phyloP scores from a whole-genome alignment of 2,113 vertebrate genomes.

The Lophochroa leadbeateri region DNA sequence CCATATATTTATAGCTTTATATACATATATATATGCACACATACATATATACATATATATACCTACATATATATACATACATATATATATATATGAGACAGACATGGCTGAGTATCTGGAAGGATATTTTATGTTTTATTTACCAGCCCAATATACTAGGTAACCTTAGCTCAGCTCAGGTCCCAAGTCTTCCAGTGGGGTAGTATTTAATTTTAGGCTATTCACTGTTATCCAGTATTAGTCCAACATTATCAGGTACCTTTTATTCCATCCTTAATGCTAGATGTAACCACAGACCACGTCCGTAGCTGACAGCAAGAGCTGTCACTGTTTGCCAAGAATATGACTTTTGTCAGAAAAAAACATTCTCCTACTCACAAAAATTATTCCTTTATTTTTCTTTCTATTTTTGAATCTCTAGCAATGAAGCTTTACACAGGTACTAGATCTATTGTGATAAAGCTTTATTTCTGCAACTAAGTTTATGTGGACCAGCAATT shows the following conservation, averaged over 20 bases:
- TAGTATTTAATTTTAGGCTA: not conserved
- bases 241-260: not conserved
- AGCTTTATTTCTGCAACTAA: not conserved
- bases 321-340: not conserved
- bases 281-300: accelerated
- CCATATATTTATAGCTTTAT: not conserved
- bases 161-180: not conserved
- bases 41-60: too few species aligned
- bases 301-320: not conserved
- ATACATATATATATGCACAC: too few species aligned
- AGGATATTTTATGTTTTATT: not conserved
- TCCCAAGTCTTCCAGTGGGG: not conserved
- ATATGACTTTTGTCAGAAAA: not conserved
- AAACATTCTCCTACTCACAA: not conserved
- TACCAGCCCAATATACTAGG: not conserved
- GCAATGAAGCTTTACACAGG: not conserved
- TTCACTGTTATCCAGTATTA: not conserved
- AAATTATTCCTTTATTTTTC: not conserved
- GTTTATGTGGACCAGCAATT: not conserved
- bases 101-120: not conserved
- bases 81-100: too few species aligned
- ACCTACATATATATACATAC: too few species aligned
- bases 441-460: not conserved
- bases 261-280: not conserved
- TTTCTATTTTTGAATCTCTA: not conserved